Conservation (phyloP, 2,888 invertebrate genomes). For the Oscheius sp. region DNA sequence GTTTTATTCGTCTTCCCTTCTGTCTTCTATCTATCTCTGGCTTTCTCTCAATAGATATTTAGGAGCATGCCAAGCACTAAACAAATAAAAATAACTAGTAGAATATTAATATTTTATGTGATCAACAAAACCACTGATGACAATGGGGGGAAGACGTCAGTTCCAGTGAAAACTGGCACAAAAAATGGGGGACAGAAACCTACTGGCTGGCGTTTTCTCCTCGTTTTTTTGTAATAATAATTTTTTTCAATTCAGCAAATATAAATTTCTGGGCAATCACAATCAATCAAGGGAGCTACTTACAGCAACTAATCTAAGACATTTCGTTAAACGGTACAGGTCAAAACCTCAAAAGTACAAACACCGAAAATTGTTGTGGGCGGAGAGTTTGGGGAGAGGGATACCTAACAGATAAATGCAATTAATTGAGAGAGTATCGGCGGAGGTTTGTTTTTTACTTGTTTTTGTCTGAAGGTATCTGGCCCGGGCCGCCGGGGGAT, state of each 20-base stretch:
- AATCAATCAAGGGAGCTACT: slow-evolving; percentile 8
- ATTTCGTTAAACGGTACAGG: too few species aligned
- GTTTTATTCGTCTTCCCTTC: too few species aligned
- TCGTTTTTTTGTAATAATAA: background rate
- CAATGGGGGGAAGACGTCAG: background rate
- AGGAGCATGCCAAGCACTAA: too few species aligned
- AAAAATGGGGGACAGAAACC: background rate
- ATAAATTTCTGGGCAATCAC: slow-evolving; percentile 14
- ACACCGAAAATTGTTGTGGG: too few species aligned
- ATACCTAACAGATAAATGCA: slow-evolving; percentile 1
- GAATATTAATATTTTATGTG: slow-evolving; percentile 24
- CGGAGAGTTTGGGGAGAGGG: background rate
- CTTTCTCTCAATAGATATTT: too few species aligned
- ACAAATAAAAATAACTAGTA: too few species aligned
- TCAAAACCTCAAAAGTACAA: slow-evolving; percentile 18
- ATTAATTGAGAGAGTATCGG: slow-evolving; percentile 3
- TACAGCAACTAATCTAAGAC: slow-evolving; percentile 13
- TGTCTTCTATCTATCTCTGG: too few species aligned
- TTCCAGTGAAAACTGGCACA: slow-evolving; percentile 13
- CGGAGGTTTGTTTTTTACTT: too few species aligned
- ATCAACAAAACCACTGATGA: slow-evolving; percentile 11
- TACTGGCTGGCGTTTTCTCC: too few species aligned
- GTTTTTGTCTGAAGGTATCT: too few species aligned
- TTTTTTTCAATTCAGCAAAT: slow-evolving; percentile 7
- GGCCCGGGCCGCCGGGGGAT: background rate